Conservation (phyloP, 2,113 vertebrate species). For the Lanius collurio region DNA sequence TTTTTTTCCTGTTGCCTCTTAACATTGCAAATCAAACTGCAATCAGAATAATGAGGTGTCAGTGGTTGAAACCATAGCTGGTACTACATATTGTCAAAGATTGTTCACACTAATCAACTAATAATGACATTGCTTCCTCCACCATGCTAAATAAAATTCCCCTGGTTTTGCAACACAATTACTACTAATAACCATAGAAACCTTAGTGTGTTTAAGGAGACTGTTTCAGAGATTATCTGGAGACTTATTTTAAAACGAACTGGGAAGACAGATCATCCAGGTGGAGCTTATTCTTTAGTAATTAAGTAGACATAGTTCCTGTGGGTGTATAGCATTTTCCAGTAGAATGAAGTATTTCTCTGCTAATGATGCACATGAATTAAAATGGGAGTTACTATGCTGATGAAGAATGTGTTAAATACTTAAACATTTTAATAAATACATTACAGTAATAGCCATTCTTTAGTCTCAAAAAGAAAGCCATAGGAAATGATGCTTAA, state of each 20-base stretch:
- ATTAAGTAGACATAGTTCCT: conserved; percentile 76
- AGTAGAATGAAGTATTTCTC: conserved; percentile 53
- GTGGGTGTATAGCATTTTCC: conserved; percentile 63
- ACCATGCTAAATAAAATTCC: conserved; percentile 68
- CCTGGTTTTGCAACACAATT: conserved; percentile 72
- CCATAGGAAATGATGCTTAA: neutral
- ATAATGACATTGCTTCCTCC: conserved; percentile 69
- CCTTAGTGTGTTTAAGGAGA: conserved; percentile 62
- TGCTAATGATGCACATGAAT: conserved; percentile 62
- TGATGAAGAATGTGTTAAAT: conserved; percentile 58
- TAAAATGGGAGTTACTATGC: conserved; percentile 51
- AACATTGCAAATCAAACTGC: conserved; percentile 71
- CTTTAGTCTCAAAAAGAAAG: conserved; percentile 23
- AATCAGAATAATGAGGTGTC: conserved; percentile 79
- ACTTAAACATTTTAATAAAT: conserved; percentile 70
- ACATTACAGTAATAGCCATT: conserved; percentile 58
- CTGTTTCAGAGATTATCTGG: conserved; percentile 65
- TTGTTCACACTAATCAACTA: conserved; percentile 76
- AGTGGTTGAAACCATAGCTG: conserved; percentile 60
- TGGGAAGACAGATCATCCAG: conserved; percentile 62
- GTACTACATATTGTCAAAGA: conserved; percentile 65
- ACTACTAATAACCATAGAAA: conserved; percentile 74
- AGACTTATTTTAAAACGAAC: conserved; percentile 66
- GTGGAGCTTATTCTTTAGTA: conserved; percentile 72
- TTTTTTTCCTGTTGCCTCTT: conserved; percentile 44